Base-by-base conservation (phyloP, 1,140 invertebrate genomes). In the Drosophila orosa region DNA sequence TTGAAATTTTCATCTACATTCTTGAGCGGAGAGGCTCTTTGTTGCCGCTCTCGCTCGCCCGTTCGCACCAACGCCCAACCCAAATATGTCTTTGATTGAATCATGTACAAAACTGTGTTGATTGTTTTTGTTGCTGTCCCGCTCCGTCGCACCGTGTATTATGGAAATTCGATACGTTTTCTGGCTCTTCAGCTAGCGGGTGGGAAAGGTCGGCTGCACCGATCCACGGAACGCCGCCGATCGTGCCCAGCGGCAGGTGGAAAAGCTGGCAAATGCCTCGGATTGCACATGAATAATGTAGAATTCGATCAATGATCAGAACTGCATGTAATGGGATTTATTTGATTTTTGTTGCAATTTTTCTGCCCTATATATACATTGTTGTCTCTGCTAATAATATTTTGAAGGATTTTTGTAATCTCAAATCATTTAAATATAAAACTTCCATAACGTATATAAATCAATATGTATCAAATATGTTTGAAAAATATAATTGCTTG, bases 11-110 rank as follows among this genome's bases (percentile, higher is more conserved):
- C 85, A 90, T 81, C 81, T 78, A 89, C 73, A 86, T 86, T 86
- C 82, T 80, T 84, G 59, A 59, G 65, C 79, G 57, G 59, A 73
- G 67, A 57, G 59, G 45, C 54, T 47, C 54, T 66, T 66, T 75
- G 62, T 79, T 82, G 61, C 45, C 42, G 29, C 48, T 63, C 15
- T 61, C 31, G 66, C 31, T 50, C 29, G 48, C 82, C 80, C 82
- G 74, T 80, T 85, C 81, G 77, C 81, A 76, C 80, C 80, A 82
- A 84, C 73, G 83, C 83, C 83, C 67, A 81, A 91, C 72, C 90
- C 90, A 91, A 91, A 91, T 91, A 91, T 90, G 90, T 91, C 90
- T 91, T 89, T 79, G 82, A 91, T 91, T 91, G 77, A 86, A 91
- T 87, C 83, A 84, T 90, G 86, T 86, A 80, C 67, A 83, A 80